Base-by-base conservation (phyloP, 2,888 invertebrate species). In the Lasius fuliginosus region DNA sequence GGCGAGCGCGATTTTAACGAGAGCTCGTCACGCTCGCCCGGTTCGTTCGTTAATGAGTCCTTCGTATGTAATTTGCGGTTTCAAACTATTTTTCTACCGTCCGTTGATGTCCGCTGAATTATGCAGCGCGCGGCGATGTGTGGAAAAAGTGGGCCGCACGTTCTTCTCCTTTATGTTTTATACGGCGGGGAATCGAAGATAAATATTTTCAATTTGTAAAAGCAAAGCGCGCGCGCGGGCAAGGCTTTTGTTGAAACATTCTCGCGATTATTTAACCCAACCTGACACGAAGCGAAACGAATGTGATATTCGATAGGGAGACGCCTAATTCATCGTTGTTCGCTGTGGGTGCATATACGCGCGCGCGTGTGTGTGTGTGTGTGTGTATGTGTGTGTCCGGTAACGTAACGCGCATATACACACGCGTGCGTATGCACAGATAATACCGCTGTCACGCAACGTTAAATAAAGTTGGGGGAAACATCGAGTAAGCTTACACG, bases 61-160 rank as follows among this genome's bases (percentile, higher is more conserved):
- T 73, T 79, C 73, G 79, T 73, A 60, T 60, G 79, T 81, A 81
- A 81, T 81, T 81, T 81, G 79, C 74, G 79, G 74, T 73, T 73
- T 73, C 79, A 46, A 79, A 60, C 79, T 73, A 73, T 73, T 81
- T 81, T 81, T 81, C 74, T 73, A 33, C 40, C 49, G 56, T 40
- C 23, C 18, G 42, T 11, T 33, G 79, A 23, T 79, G 79, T 60
- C 46, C 60, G 74, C 46, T 81, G 46, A 81, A 81, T 81, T 81
- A 73, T 81, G 42, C 74, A 81, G 23, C 46, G 33, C 60, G 36
- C 60, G 42, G 58, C 23, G 46, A 42, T 73, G 60, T 73, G 60
- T 46, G 46, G 36, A 27, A 18, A 71, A 81, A 81, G 60, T 46
- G 27, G 36, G 23, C 71, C 33, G 53, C 33, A 36, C 46, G 36